A percentile compares a stretch with the other conserved stretches of the same genome.
These are phyloP conservation scores for Scolopax mira DNA, from an alignment of 2,113 vertebrate species.

Conservation along the genomic window DNA sequence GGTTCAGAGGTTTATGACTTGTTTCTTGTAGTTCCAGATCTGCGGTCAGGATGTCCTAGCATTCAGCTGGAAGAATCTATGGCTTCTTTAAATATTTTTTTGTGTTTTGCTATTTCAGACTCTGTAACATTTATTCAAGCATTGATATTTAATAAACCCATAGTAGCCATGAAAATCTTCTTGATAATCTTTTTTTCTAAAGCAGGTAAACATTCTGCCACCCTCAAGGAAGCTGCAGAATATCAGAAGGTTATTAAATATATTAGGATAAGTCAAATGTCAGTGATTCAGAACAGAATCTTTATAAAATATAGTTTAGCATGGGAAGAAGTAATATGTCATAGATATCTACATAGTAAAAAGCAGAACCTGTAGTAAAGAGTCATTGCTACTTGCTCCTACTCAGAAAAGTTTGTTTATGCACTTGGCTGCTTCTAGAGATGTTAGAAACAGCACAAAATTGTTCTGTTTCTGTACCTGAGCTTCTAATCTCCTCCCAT, in stretches of 20 bases:
- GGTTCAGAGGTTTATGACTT: conserved; percentile 70
- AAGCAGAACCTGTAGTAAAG: neutral
- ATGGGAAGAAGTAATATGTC: neutral
- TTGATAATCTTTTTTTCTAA: neutral
- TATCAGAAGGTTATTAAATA: neutral
- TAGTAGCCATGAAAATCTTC: neutral
- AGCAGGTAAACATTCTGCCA: neutral
- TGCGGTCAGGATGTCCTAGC: conserved; percentile 70
- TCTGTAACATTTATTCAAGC: neutral
- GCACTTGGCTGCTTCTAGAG: neutral
- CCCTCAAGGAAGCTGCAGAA: neutral
- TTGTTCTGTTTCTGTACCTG: neutral
- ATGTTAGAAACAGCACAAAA: neutral
- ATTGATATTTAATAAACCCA: neutral
- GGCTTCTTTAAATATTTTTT: conserved; percentile 62
- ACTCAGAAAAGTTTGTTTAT: neutral
- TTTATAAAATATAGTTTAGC: neutral
- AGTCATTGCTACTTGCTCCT: neutral
- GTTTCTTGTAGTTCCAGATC: conserved; percentile 71
- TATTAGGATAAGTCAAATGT: neutral
- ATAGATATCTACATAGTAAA: neutral
- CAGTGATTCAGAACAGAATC: neutral
- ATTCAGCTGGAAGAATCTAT: conserved; percentile 55
- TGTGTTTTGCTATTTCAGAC: conserved; percentile 40
- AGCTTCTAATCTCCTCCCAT: neutral